Conservation (phyloP, 2,888 invertebrate species). For the Ecliptopera silaceata region DNA sequence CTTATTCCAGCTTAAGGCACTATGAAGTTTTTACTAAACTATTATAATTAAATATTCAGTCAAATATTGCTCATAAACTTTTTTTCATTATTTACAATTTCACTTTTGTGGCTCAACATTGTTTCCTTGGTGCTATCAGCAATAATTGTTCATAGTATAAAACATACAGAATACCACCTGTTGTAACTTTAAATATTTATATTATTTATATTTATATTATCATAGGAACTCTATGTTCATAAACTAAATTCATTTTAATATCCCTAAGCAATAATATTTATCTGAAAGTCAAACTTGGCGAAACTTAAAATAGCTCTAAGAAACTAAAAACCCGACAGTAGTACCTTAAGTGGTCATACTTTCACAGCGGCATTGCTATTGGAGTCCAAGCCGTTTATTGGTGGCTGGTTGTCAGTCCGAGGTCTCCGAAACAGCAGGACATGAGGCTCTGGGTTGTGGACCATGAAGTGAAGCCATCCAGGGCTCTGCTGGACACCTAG, state of each 20-base stretch:
- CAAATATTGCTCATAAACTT: slow-evolving; percentile 3
- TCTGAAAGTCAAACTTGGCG: slow-evolving; percentile 1
- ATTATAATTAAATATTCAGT: slow-evolving; percentile 13
- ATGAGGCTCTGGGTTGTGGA: slow-evolving; percentile 95
- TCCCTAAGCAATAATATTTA: background rate
- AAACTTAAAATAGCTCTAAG: slow-evolving; percentile 1
- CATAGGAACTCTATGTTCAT: too few relatives aligned
- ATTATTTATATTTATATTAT: too few relatives aligned
- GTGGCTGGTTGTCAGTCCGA: slow-evolving; percentile 56
- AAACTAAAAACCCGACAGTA: background rate
- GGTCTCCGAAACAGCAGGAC: slow-evolving; percentile 91
- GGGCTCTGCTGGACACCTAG: slow-evolving; percentile 97
- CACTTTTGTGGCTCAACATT: background rate
- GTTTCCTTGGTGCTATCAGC: background rate
- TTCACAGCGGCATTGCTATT: slow-evolving; percentile 59
- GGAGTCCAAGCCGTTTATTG: slow-evolving; percentile 60
- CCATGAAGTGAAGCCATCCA: slow-evolving; percentile 93
- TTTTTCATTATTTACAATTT: background rate
- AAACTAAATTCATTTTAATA: background rate
- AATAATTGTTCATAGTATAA: background rate
- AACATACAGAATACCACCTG: background rate
- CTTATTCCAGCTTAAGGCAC: slow-evolving; percentile 16
- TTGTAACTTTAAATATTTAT: too few relatives aligned
- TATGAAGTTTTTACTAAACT: background rate
- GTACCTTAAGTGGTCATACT: slow-evolving; percentile 48